Base-by-base conservation (phyloP, 2,888 invertebrate genomes). In the Eilema caniola region DNA sequence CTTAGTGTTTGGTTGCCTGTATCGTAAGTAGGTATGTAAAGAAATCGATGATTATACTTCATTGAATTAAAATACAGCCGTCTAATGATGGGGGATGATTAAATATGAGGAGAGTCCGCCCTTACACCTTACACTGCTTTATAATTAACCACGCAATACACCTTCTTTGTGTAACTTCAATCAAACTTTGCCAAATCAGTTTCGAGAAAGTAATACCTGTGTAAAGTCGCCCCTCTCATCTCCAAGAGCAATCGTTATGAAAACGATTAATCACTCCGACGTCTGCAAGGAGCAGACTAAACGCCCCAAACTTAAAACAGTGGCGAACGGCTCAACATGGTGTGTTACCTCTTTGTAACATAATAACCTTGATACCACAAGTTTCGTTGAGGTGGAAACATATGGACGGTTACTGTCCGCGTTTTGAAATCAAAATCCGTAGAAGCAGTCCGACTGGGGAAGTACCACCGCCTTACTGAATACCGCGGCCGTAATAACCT, bases 291-390 rank as follows among this genome's bases (percentile, higher is more conserved):
- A 65, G 25, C 63, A 63, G 69, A 28, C 33, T 57, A 16, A 69
- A 47, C 59, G 60, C 28, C 60, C 60, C 28, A 23, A 65, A 65
- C 31, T 65, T 64, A 64, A 33, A 33, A 47, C 59, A 65, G 28
- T 28, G 47, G n/a, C 28, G 37, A 47, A 59, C 33, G 74, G 82
- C 77, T 75, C 81, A 73, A 82, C 70, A 73, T 68, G 67, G 72
- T 62, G 66, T 72, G 75, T 77, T 70, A 73, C 72, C 71, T 73
- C 83, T 83, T 73, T 82, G 81, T 83, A 83, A 83, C 70, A 24
- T 75, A 77, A 81, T 82, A 81, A 77, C 81, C 70, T 81, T 82
- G 78, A 69, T 72, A 77, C 71, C 66, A 69, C 47, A 70, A 72
- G 73, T 76, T 75, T 72, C 31, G 69, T 66, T 61, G 23, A 47